These are phyloP conservation scores for Pseudochromis fuscus DNA, from an alignment of 2,797 vertebrate genomes.

Conservation along the genomic window DNA sequence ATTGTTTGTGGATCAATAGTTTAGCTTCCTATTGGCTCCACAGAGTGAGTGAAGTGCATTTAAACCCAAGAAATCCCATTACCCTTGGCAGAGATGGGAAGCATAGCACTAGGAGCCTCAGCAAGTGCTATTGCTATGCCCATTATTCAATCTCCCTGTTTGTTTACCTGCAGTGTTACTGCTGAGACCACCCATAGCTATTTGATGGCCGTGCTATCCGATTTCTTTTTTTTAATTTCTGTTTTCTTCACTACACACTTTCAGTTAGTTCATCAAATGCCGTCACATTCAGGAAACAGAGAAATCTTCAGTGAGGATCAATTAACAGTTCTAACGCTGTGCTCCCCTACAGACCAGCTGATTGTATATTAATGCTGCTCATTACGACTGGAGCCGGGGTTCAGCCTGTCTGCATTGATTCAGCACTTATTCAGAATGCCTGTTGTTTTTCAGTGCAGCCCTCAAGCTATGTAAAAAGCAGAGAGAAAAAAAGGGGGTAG, in stretches of 20 bases:
- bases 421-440: constrained; percentile 55
- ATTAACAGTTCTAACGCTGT: constrained; percentile 30
- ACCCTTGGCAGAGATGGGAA: constrained; percentile 75
- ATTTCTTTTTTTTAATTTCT: constrained; percentile 5
- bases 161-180: constrained; percentile 66
- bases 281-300: constrained; percentile 15
- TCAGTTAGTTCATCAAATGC: constrained; percentile 25
- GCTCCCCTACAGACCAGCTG: constrained; percentile 16
- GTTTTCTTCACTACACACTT: constrained; percentile 20
- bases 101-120: constrained; percentile 66
- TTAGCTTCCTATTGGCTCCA: constrained; percentile 76
- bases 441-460: constrained; percentile 49
- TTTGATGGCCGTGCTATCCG: constrained; percentile 7
- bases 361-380: constrained; percentile 59
- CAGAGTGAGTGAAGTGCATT: constrained; percentile 80
- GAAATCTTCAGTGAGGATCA: constrained; percentile 14
- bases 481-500: constrained; percentile 19
- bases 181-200: constrained; percentile 33
- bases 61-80: constrained; percentile 83
- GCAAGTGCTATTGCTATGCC: constrained; percentile 54
- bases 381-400: constrained; percentile 46
- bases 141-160: constrained; percentile 73
- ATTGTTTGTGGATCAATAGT: constrained; percentile 87
- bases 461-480: constrained; percentile 47
- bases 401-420: constrained; percentile 60